Conservation (phyloP, 1,140 invertebrate species). For the Ceratina australensis region DNA sequence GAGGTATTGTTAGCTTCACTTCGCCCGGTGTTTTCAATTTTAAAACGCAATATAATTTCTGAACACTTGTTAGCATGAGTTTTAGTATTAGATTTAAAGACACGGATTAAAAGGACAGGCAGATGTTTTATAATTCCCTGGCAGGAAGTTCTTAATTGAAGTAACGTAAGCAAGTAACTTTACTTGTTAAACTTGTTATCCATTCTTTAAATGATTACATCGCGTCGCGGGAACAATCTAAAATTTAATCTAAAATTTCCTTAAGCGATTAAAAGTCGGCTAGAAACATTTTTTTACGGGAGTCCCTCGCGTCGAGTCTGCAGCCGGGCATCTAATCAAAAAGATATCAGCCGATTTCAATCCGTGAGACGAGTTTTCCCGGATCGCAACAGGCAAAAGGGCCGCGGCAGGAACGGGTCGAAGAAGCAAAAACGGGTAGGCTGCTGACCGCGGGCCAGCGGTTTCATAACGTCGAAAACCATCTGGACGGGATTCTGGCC, state of each 20-base stretch:
- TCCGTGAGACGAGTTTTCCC: background rate
- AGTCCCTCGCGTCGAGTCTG: background rate
- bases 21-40: background rate
- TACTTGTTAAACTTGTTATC: background rate
- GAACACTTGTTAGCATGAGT: background rate
- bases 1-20: background rate
- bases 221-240: background rate
- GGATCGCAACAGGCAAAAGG: constrained; percentile 8
- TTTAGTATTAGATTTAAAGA: background rate
- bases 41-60: background rate
- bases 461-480: constrained; percentile 45
- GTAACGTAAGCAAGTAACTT: background rate
- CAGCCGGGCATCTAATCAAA: background rate
- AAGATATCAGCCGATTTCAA: background rate
- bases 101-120: background rate
- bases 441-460: constrained; percentile 4
- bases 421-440: constrained; percentile 20
- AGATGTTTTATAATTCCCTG: background rate
- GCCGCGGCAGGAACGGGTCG: background rate
- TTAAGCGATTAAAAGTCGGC: too few relatives aligned
- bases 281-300: too few relatives aligned
- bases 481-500: constrained; percentile 17
- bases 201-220: background rate
- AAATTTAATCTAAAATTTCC: too few relatives aligned
- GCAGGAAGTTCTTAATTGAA: background rate